These are phyloP conservation scores for Vanacampus margaritifer DNA, from an alignment of 2,113 vertebrate species.

Conservation along the genomic window DNA sequence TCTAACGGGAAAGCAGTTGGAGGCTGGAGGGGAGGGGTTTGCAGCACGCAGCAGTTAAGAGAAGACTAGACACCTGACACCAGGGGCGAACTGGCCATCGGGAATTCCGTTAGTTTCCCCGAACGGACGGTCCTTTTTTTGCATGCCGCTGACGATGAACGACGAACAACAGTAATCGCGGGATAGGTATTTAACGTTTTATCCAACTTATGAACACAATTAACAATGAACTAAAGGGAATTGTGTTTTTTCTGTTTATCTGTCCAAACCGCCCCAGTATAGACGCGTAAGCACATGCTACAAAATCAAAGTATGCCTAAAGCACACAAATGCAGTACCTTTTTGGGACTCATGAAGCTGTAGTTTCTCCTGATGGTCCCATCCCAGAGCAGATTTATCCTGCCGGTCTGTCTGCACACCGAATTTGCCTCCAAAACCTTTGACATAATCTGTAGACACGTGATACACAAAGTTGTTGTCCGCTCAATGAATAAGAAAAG, in stretches of 20 bases:
- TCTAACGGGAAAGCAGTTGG: too few species aligned
- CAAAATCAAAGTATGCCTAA: background rate
- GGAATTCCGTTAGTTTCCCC: too few species aligned
- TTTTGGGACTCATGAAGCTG: slow-evolving; percentile 96
- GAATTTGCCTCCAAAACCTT: slow-evolving; percentile 97
- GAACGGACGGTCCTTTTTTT: too few species aligned
- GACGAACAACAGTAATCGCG: too few species aligned
- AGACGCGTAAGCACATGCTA: background rate
- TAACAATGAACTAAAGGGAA: background rate
- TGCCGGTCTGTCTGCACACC: slow-evolving; percentile 94
- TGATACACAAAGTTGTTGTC: background rate
- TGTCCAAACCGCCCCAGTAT: background rate
- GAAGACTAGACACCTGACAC: too few species aligned
- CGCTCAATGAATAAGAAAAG: background rate
- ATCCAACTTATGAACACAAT: background rate
- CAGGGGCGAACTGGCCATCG: too few species aligned
- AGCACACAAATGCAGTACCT: slow-evolving; percentile 68
- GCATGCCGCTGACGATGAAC: too few species aligned
- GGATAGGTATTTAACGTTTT: background rate
- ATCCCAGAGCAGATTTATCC: slow-evolving; percentile 93
- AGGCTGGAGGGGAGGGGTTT: too few species aligned
- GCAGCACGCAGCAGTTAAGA: too few species aligned
- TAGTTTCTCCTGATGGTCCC: slow-evolving; percentile 96
- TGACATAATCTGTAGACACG: slow-evolving; percentile 84
- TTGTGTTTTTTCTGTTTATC: background rate